Base-by-base conservation (phyloP, 64 coral and sea anemone species). In the Stichodactyla helianthus region DNA sequence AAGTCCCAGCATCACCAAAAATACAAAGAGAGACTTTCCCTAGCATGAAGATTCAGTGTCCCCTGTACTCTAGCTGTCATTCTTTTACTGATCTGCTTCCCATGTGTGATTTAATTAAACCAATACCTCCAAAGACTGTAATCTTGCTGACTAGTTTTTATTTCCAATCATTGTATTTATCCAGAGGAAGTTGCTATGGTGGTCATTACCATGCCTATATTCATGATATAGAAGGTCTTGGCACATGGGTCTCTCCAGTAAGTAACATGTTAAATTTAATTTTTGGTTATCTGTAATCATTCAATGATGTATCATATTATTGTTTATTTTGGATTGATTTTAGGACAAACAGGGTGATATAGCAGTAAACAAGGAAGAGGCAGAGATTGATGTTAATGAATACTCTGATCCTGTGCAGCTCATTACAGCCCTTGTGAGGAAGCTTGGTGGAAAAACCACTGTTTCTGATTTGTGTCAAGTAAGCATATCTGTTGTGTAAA, bases 161-260 rank as follows among this genome's bases (percentile, higher is more conserved):
- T 13, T 28, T 5, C 8, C 1, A 11, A 27, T 14, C 12, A 58
- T 74, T 54, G 20, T 27, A 17, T 71, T 60, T 79, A 82, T 50
- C 83, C 83, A 95, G 93, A 44, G 93, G 93, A 19, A 95, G 93
- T 61, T 95, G 93, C 82, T 89, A 95, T 87, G 93, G 93, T 54
- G 93, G 93, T 61, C 93, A 95, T 35, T 95, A 95, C 86, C 93
- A 92, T 87, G 93, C 84, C 2, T 95, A 95, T 67, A 92, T 95
- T 82, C 77, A 83, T 68, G 93, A 95, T 28, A 63, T 89, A 23
- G 84, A 92, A 23, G 83, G 78, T 23, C 84, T 95, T 7, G 87
- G 87, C 60, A 82, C 16, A 19, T 95, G 93, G 93, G 52, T 9
- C 86, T 13, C 87, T 51, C 93, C 90, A 63, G 93, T 95, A 78